These are phyloP conservation scores for Beris morrisii DNA, from an alignment of 2,888 invertebrate genomes.

Conservation along the genomic window DNA sequence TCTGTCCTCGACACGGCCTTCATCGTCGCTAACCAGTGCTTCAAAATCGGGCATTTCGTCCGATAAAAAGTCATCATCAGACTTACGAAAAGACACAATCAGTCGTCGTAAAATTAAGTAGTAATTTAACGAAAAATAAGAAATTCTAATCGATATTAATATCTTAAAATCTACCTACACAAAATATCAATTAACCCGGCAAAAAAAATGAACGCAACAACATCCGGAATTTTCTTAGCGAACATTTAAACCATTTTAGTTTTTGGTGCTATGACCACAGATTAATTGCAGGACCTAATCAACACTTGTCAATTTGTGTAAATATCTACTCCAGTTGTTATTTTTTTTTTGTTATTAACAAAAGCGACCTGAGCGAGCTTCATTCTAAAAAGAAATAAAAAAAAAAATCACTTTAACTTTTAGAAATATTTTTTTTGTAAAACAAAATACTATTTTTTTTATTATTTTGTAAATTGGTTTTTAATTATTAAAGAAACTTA, in stretches of 20 bases:
- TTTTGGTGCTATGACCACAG: slow-evolving; percentile 23
- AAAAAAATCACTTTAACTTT: slow-evolving; percentile 4
- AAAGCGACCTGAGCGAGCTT: slow-evolving; percentile 10
- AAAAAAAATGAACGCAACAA: too few species aligned
- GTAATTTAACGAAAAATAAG: slow-evolving; percentile 8
- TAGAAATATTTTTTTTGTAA: slow-evolving; percentile 7
- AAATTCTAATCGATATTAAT: neutral
- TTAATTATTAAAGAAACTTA: slow-evolving; percentile 19
- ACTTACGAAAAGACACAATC: slow-evolving; percentile 33
- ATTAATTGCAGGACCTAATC: slow-evolving; percentile 22
- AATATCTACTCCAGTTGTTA: slow-evolving; percentile 18
- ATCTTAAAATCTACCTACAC: too few species aligned
- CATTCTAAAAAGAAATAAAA: slow-evolving; percentile 18
- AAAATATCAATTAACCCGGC: too few species aligned
- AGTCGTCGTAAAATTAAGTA: slow-evolving; percentile 35
- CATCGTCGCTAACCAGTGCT: slow-evolving; percentile 46
- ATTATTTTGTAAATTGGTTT: slow-evolving; percentile 22
- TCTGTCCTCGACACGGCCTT: slow-evolving; percentile 45
- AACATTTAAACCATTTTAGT: too few species aligned
- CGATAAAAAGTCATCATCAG: slow-evolving; percentile 34
- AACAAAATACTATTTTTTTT: slow-evolving; percentile 1
- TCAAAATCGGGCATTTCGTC: slow-evolving; percentile 50
- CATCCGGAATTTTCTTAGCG: too few species aligned
- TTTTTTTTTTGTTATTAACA: slow-evolving; percentile 23
- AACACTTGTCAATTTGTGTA: slow-evolving; percentile 24